phyloP scores from a whole-genome alignment of 2,113 vertebrate genomes.

The Heteronetta atricapilla region DNA sequence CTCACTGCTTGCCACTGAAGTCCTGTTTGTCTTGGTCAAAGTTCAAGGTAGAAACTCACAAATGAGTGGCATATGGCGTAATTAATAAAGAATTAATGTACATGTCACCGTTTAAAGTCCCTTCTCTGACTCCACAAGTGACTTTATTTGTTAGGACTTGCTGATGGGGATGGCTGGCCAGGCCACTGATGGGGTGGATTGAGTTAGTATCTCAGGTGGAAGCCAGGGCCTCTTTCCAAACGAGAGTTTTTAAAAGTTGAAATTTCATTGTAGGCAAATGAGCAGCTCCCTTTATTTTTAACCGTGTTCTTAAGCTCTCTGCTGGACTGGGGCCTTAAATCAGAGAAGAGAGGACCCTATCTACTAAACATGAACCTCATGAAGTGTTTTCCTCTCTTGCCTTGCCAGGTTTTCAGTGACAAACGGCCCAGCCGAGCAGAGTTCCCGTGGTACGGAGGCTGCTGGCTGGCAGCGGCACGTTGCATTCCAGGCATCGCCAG shows the following conservation, averaged over 20 bases:
- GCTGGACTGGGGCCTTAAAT: neutral
- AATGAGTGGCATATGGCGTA: neutral
- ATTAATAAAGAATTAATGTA: neutral
- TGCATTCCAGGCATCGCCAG: accelerated
- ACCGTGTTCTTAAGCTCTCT: neutral
- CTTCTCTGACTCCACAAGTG: neutral
- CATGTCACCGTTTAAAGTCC: conserved; percentile 24
- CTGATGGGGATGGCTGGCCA: neutral
- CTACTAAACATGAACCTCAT: neutral
- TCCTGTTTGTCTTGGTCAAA: conserved; percentile 23
- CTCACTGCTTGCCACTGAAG: neutral
- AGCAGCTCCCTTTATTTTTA: neutral
- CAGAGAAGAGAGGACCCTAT: neutral
- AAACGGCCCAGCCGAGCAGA: neutral
- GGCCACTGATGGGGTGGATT: neutral
- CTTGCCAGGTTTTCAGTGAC: neutral
- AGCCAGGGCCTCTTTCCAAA: neutral
- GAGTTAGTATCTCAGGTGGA: neutral
- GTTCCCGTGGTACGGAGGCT: neutral
- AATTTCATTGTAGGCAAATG: neutral
- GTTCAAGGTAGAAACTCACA: conserved; percentile 18
- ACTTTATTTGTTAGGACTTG: neutral
- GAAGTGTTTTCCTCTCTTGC: neutral
- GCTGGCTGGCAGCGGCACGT: accelerated
- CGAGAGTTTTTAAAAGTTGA: neutral